These are phyloP conservation scores for Odocoileus hemionus DNA, from an alignment of 2,113 vertebrate genomes.

Conservation along the genomic window DNA sequence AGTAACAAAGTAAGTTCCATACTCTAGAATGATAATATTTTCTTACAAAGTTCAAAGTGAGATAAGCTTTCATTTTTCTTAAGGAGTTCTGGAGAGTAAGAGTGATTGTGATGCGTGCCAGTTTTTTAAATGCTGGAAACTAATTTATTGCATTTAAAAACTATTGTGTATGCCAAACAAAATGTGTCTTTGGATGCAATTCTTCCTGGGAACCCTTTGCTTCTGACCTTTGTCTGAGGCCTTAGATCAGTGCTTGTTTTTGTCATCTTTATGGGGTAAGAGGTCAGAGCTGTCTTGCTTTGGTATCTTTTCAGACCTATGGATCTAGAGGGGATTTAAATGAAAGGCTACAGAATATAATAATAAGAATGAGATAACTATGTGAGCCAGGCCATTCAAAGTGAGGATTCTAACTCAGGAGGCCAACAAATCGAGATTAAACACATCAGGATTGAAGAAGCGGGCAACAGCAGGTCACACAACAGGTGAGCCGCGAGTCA, in stretches of 20 bases:
- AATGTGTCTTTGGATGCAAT: not conserved
- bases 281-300: not conserved
- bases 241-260: not conserved
- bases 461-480: not conserved
- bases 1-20: not conserved
- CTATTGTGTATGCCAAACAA: not conserved
- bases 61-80: not conserved
- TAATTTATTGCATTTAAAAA: not conserved
- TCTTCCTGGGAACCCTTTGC: not conserved
- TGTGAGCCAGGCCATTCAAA: not conserved
- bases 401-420: not conserved
- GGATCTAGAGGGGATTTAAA: not conserved
- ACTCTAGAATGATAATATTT: accelerated
- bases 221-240: not conserved
- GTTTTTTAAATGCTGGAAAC: not conserved
- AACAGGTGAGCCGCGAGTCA: not conserved
- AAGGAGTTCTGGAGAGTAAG: not conserved
- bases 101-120: not conserved
- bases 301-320: not conserved
- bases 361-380: not conserved
- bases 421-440: not conserved
- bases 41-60: not conserved
- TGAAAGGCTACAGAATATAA: not conserved
- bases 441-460: not conserved
- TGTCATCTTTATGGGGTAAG: not conserved